Evolutionary conservation across 2,797 vertebrate genomes (phyloP), one percentile per base, ranked within the genome.

Genomic region (Bovichtus diacanthus): DNA sequence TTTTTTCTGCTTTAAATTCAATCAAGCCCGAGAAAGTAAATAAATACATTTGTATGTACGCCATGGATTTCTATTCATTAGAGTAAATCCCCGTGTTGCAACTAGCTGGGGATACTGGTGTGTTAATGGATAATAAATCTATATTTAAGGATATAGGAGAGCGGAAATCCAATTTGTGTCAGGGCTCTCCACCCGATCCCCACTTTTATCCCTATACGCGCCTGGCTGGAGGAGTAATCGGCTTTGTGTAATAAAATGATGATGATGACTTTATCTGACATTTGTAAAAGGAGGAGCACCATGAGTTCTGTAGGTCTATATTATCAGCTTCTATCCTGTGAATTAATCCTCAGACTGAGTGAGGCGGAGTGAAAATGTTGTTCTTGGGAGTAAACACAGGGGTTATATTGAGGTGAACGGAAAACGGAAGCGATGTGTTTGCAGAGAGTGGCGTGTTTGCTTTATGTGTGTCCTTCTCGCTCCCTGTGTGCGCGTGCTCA

Each of bases 201-300:
- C 82, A 91, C 88, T 91, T 92, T 93, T 91, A 94, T 93, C 87
- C 93, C 87, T 73, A 76, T 47, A 71, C 23, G 78, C 61, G 88
- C 81, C 83, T 81, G 86, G 90, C 88, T 90, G 73, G 78, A 83
- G 88, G 85, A 92, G 90, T 93, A 95, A 95, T 95, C 93, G 90
- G 90, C 93, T 95, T 94, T 94, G 86, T 94, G 92, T 91, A 94
- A 93, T 94, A 95, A 92, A 93, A 91, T 92, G 91, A 93, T 93
- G 92, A 93, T 90, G 93, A 94, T 95, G 94, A 96, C 93, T 94
- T 93, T 95, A 95, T 94, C 94, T 95, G 94, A 95, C 94, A 93
- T 95, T 94, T 94, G 84, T 87, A 80, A 91, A 90, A 90, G 89
- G 90, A 87, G 87, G 88, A 89, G 87, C 85, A 78, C 85, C 86